Evolutionary conservation across 2,888 invertebrate species (phyloP), one percentile per base, ranked within the genome.

Genomic region (Deilephila porcellus): DNA sequence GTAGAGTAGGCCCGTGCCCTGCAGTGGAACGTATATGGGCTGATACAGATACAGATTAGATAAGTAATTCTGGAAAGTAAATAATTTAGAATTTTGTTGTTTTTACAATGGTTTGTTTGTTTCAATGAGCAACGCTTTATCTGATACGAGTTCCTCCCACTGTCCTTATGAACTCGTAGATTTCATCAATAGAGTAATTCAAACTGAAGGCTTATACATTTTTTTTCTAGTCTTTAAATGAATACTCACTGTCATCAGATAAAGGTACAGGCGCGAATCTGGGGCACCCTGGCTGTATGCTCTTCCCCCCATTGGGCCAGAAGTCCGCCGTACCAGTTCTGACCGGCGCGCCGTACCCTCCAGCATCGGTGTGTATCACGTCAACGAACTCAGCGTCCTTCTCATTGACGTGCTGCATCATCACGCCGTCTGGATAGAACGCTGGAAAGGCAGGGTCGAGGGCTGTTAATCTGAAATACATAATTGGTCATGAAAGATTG

Each of bases 301-400:
- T 93, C 80, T 93, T 94, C 1, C 96, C 96, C 0, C 95, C 94
- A 76, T 96, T 96, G 0, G 96, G 96, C 96, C 96, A 96, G 86
- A 96, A 96, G 80, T 96, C 96, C 0, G 90, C 96, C 0, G 95
- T 95, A 0, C 96, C 96, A 0, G 96, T 95, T 20, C 90, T 85
- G 0, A 95, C 93, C 0, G 96, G 96, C 0, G 96, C 95, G 0
- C 96, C 96, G 75, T 96, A 96, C 0, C 94, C 90, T 45, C 96
- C 96, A 0, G 96, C 96, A 79, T 97, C 96, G 0, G 97, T 96
- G 82, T 97, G 97, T 74, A 97, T 96, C 6, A 97, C 95, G 85
- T 97, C 96, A 1, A 96, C 96, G 64, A 96, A 96, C 71, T 95
- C 94, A 0, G 96, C 96, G 83, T 96, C 96, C 2, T 88, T 89